Base-by-base conservation (phyloP, 2,797 vertebrate species). In the Chelon labrosus region DNA sequence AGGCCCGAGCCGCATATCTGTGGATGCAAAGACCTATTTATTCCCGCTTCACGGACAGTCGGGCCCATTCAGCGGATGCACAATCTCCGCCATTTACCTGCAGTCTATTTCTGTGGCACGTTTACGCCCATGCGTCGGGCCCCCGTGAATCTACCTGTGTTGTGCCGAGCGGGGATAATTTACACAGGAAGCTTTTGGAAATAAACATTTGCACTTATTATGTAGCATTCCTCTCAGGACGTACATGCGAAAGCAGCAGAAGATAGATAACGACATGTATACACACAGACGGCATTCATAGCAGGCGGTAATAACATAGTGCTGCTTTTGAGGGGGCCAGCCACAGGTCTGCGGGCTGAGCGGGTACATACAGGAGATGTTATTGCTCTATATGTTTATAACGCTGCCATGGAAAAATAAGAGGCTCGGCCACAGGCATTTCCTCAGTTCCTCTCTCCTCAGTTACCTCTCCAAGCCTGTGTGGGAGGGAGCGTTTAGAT, bases 381-480 rank as follows among this genome's bases (percentile, higher is more conserved):
- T 79, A 72, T 80, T 83, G 65, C 80, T 75, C 80, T 84, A 84
- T 89, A 85, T 90, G 90, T 91, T 91, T 91, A 90, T 80, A 88
- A 87, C 67, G 57, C 88, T 79, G 85, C 87, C 82, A 74, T 85
- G 87, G 87, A 92, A 91, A 91, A 89, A 87, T 78, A 86, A 83
- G 84, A 80, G 76, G 70, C 73, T 58, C 8, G 0, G 79, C 89
- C 87, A 83, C 89, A 92, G 87, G 91, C 85, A 89, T 88, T 89
- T 88, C 89, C 89, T 86, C 59, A 35, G 78, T 38, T 55, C 82
- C 82, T 75, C 79, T 63, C 54, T 63, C 65, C 65, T 41, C 73
- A n/a, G 65, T 77, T 79, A 57, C 65, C 75, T 78, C 83, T 71
- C 78, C 71, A 25, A 41, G 67, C 53, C 73, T 13, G 65, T 22